These are phyloP conservation scores for Muraenolepis orangiensis DNA, from an alignment of 2,797 vertebrate species.

Conservation along the genomic window DNA sequence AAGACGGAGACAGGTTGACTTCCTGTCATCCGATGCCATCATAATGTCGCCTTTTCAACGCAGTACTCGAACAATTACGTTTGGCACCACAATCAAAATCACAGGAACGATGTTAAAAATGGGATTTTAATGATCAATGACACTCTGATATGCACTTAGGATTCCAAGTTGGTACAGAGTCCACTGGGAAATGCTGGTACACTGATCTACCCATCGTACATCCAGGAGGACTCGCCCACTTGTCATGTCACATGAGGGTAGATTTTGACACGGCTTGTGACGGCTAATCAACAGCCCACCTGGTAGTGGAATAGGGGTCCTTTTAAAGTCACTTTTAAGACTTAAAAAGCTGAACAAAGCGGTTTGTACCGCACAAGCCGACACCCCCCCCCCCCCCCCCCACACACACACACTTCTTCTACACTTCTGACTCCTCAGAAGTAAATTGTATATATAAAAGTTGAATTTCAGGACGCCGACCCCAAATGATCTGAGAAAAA, in stretches of 20 bases:
- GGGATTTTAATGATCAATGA: not conserved
- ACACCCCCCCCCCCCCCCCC: too few relatives aligned
- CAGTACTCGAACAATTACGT: not conserved
- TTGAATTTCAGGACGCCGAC: not conserved
- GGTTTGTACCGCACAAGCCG: conserved; percentile 20
- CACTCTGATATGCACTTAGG: not conserved
- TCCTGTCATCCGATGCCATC: not conserved
- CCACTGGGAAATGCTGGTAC: too few relatives aligned
- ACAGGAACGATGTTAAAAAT: not conserved
- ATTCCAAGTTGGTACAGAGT: too few relatives aligned
- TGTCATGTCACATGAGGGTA: too few relatives aligned
- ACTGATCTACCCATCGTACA: too few relatives aligned
- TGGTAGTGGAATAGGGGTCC: too few relatives aligned
- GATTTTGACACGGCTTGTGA: too few relatives aligned
- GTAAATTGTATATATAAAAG: not conserved
- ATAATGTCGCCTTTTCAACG: not conserved
- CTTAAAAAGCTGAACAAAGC: conserved; percentile 6
- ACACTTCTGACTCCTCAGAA: not conserved
- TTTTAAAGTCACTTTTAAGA: conserved; percentile 12
- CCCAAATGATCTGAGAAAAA: not conserved
- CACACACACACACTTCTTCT: not conserved
- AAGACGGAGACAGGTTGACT: not conserved
- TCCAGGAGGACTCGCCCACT: too few relatives aligned
- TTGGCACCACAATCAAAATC: not conserved
- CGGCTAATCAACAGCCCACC: too few relatives aligned